Evolutionary conservation across 1,140 invertebrate species (phyloP), one percentile per base, ranked within the genome.

Genomic region (Chionoecetes opilio): DNA sequence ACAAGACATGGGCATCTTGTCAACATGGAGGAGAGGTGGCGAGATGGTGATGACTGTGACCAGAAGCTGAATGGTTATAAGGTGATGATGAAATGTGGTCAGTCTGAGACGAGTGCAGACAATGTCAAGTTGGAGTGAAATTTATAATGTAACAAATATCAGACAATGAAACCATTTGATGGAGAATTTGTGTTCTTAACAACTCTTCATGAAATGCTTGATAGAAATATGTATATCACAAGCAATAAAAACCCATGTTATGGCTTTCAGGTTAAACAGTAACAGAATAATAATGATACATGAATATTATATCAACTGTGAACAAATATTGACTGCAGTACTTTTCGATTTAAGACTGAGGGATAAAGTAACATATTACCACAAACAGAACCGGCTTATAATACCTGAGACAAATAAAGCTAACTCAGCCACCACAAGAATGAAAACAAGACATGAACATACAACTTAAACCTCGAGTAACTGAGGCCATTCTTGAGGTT

Each of bases 41-140:
- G 91, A 92, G 91, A 88, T 87, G 85, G 86, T 93, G 93, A 93
- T 87, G 85, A 89, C 85, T 87, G 38, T 87, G 86, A 89, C 86
- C 85, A 93, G 92, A 88, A 89, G 46, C 85, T 93, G 93, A 88
- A 94, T 94, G 93, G 53, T 41, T 88, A 63, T 88, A 82, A 90
- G 37, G 63, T 94, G 93, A 94, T 89, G 93, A 94, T 94, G 93
- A 82, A 94, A 90, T 89, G 93, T 41, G 93, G 53, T 82, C 93
- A 93, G 86, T 88, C 85, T 89, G 26, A 93, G 86, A 53, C 46
- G 41, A 88, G 93, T 88, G 89, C 34, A 75, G 75, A 46, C 63
- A 63, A 75, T 75, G 89, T 63, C 89, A 91, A 91, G 89, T 91
- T 75, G 32, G 89, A 75, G 89, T 3, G 63, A 75, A 75, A 75